A percentile compares a stretch with the other conserved stretches of the same genome.
Evolutionary conservation across 1,140 invertebrate genomes (phyloP).

Genomic region (Neocloeon triangulifer): DNA sequence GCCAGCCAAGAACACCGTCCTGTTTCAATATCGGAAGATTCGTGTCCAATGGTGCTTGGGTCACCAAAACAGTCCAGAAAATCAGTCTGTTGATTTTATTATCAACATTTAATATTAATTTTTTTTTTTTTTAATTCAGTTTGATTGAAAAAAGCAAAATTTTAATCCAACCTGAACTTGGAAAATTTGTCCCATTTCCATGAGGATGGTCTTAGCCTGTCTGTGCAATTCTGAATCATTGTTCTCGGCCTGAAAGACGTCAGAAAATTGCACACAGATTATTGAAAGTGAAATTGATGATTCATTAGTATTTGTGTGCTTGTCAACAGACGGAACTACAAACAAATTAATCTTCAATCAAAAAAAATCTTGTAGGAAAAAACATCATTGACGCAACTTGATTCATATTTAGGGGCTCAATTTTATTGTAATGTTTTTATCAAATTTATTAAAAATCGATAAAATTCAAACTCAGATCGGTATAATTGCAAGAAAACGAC

Average conservation of each 20-base stretch:
- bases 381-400: too few species aligned
- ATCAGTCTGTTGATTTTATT: constrained; percentile 24
- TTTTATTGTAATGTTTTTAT: too few species aligned
- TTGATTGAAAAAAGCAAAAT: background rate
- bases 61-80: constrained; percentile 37
- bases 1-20: constrained; percentile 12
- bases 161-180: constrained; percentile 26
- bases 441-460: too few species aligned
- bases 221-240: constrained; percentile 18
- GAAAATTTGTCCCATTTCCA: constrained; percentile 35
- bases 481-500: too few species aligned
- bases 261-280: constrained; percentile 8
- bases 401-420: too few species aligned
- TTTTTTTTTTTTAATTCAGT: background rate
- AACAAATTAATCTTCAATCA: too few species aligned
- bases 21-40: constrained; percentile 15
- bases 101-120: background rate
- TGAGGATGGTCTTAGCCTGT: constrained; percentile 24
- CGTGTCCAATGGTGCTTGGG: constrained; percentile 29
- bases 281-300: constrained; percentile 1
- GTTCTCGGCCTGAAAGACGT: constrained; percentile 20
- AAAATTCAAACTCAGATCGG: too few species aligned
- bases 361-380: too few species aligned
- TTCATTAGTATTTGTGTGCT: background rate
- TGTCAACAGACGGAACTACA: too few species aligned